A percentile compares a stretch with the other conserved stretches of the same genome.
phyloP scores from a whole-genome alignment of 2,113 vertebrate species.

The Mormoops blainvillei region DNA sequence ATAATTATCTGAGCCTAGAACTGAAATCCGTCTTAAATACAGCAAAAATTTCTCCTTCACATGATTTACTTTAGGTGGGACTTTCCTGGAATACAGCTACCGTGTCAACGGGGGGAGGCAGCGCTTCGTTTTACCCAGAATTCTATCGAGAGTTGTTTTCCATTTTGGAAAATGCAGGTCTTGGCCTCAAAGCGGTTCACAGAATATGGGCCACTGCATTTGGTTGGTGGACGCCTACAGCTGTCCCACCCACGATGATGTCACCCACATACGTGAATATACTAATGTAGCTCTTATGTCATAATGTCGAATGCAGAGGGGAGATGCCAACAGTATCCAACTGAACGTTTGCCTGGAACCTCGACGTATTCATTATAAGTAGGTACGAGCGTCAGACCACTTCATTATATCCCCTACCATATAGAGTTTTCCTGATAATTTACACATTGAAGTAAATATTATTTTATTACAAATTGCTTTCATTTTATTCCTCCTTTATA shows the following conservation, averaged over 20 bases:
- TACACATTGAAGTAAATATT: conserved; percentile 28
- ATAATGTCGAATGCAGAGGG: conserved; percentile 23
- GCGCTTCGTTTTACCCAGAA: not conserved
- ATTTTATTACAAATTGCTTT: conserved; percentile 44
- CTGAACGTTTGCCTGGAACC: conserved; percentile 16
- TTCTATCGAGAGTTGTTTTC: not conserved
- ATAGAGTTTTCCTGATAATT: not conserved
- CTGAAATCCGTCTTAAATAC: not conserved
- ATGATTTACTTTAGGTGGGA: not conserved
- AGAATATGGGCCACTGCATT: not conserved
- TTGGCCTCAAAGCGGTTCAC: not conserved
- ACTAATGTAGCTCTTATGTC: conserved; percentile 21
- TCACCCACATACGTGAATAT: not conserved
- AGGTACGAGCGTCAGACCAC: not conserved
- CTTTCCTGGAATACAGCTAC: not conserved
- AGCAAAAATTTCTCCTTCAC: not conserved
- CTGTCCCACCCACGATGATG: rapidly evolving
- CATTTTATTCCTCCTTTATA: conserved; percentile 35
- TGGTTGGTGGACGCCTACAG: not conserved
- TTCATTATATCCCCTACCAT: not conserved
- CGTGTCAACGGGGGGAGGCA: not conserved
- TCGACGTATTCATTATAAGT: not conserved
- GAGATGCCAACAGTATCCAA: not conserved
- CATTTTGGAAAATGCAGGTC: not conserved
- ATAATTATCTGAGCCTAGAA: not conserved